Base-by-base conservation (phyloP, 2,888 invertebrate genomes). In the Xylota segnis region DNA sequence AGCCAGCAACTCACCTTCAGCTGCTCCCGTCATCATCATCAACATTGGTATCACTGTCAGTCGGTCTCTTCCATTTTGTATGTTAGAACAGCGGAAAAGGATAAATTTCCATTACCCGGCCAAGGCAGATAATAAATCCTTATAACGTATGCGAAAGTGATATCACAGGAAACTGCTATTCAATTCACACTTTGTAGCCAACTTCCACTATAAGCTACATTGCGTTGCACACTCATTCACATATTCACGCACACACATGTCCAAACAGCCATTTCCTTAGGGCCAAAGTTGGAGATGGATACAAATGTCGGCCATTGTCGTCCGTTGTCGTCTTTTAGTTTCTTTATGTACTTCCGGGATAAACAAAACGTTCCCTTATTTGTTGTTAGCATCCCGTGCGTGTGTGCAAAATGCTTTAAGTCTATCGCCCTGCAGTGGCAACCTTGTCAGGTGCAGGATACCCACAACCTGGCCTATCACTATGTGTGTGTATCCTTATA, bases 121-220 rank as follows among this genome's bases (percentile, higher is more conserved):
- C 50, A 59, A 37, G 70, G 37, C 2, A 54, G 29, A 61, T 54
- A 56, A 83, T 78, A 83, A 83, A 83, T 83, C 74, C 70, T 52
- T 50, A 56, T 43, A 77, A 83, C 77, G 45, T 77, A 77, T 72
- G 77, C 34, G 34, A 47, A 56, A 61, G 63, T 40, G 65, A 52
- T 68, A 61, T 59, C 45, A 29, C 50, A 50, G 68, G 59, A 66
- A 66, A 47, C 72, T 71, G 54, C 10, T 59, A 74, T 70, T 78
- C 74, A 79, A 78, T 78, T 83, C 61, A 70, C 72, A 61, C 71
- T 59, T 72, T 63, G 70, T 59, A 43, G 52, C 14, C 40, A n/a
- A 74, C 58, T 52, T 32, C 34, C 50, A n/a, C 18, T 58, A 23
- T 45, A 56, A 9, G 65, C 27, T n/a, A 32, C 14, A 34, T 18